Conservation (phyloP, 2,797 vertebrate species). For the Rhinophrynus dorsalis region DNA sequence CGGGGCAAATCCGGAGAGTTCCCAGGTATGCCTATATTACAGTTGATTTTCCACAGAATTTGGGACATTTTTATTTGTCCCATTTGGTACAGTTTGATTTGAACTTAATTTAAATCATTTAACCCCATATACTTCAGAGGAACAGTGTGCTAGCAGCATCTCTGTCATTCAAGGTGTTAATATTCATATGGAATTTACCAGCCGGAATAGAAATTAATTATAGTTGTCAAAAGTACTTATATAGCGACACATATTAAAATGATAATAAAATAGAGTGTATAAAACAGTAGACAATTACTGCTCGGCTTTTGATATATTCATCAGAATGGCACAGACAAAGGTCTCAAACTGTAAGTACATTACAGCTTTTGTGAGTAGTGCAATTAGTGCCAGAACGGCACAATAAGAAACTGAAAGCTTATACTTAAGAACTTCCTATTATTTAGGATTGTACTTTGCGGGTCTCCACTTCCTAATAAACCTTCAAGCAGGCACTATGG, state of each 20-base stretch:
- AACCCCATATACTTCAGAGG: no score
- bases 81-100: no score
- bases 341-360: slow-evolving; percentile 36
- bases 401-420: slow-evolving; percentile 55
- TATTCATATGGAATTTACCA: not conserved
- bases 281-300: slow-evolving; percentile 40
- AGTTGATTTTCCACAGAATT: no score
- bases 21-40: no score
- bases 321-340: slow-evolving; percentile 41
- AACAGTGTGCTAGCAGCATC: no score
- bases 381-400: slow-evolving; percentile 50
- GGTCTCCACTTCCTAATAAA: slow-evolving; percentile 51
- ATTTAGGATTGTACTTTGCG: slow-evolving; percentile 53
- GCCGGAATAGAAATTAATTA: not conserved
- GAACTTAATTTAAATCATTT: no score
- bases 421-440: slow-evolving; percentile 54
- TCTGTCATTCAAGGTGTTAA: not conserved
- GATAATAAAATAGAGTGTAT: slow-evolving; percentile 25
- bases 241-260: slow-evolving; percentile 37
- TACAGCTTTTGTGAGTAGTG: slow-evolving; percentile 37
- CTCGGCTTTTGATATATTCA: slow-evolving; percentile 39
- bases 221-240: not conserved
- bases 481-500: slow-evolving; percentile 51
- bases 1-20: no score
- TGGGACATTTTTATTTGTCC: no score